Conservation (phyloP, 2,888 invertebrate species). For the Rhagonycha lutea region DNA sequence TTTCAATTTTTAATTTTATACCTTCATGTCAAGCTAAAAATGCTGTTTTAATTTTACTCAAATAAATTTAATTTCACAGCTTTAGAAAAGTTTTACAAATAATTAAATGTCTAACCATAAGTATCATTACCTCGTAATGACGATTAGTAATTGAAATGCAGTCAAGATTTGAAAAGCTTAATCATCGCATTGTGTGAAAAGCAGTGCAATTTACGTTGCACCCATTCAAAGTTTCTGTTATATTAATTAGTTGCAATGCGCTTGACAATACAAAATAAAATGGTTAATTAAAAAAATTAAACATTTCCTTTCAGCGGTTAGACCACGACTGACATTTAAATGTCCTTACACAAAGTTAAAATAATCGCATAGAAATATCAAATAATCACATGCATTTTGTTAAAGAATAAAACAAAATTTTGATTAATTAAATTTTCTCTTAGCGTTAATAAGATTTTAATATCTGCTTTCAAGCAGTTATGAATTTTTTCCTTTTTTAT, state of each 20-base stretch:
- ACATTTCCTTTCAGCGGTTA: background rate
- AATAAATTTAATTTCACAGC: background rate
- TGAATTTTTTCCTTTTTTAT: conserved; percentile 7
- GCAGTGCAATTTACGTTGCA: background rate
- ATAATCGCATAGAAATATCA: background rate
- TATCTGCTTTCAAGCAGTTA: conserved; percentile 5
- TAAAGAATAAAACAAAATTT: conserved; percentile 18
- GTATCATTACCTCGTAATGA: background rate
- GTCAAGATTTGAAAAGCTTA: background rate
- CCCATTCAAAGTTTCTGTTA: background rate
- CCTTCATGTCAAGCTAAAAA: background rate
- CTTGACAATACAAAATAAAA: background rate
- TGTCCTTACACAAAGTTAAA: background rate
- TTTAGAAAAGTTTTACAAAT: background rate
- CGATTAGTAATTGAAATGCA: background rate
- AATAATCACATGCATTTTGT: background rate
- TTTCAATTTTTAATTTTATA: background rate
- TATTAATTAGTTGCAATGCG: background rate
- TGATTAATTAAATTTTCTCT: conserved; percentile 19
- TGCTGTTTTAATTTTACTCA: background rate
- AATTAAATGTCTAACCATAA: background rate
- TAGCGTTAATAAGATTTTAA: conserved; percentile 5
- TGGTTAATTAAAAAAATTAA: background rate
- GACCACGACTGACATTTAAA: background rate
- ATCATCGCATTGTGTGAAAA: background rate